phyloP scores from a whole-genome alignment of 2,888 invertebrate species.

The Orthosia incerta region DNA sequence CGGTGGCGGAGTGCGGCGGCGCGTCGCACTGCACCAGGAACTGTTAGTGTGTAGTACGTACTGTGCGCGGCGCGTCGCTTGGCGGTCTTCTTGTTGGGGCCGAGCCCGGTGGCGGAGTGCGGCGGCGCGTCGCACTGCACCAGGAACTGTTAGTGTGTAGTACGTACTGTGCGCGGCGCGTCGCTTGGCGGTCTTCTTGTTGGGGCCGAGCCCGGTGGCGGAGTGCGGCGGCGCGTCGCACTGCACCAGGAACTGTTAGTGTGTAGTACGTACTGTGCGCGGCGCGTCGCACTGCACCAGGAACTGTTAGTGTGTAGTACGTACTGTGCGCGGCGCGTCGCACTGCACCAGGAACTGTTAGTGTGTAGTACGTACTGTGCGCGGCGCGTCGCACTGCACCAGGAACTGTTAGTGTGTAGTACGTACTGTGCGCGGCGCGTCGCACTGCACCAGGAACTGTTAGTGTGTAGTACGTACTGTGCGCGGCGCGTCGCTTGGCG shows the following conservation, averaged over 20 bases:
- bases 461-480: slow-evolving; percentile 76
- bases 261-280: too few relatives aligned
- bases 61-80: slow-evolving; percentile 97
- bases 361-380: too few relatives aligned
- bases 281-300: too few relatives aligned
- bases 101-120: slow-evolving; percentile 94
- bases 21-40: slow-evolving; percentile 81
- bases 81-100: slow-evolving; percentile 98
- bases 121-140: slow-evolving; percentile 78
- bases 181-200: slow-evolving; percentile 93
- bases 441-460: too few relatives aligned
- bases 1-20: slow-evolving; percentile 88
- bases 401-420: too few relatives aligned
- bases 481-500: slow-evolving; percentile 98
- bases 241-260: slow-evolving; percentile 93
- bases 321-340: too few relatives aligned
- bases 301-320: too few relatives aligned
- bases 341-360: too few relatives aligned
- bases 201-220: slow-evolving; percentile 93
- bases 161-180: slow-evolving; percentile 88
- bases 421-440: too few relatives aligned
- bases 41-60: slow-evolving; percentile 74
- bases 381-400: too few relatives aligned
- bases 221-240: slow-evolving; percentile 89
- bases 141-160: slow-evolving; percentile 70